Evolutionary conservation across 2,888 invertebrate genomes (phyloP).

Genomic region (Noctua janthina): DNA sequence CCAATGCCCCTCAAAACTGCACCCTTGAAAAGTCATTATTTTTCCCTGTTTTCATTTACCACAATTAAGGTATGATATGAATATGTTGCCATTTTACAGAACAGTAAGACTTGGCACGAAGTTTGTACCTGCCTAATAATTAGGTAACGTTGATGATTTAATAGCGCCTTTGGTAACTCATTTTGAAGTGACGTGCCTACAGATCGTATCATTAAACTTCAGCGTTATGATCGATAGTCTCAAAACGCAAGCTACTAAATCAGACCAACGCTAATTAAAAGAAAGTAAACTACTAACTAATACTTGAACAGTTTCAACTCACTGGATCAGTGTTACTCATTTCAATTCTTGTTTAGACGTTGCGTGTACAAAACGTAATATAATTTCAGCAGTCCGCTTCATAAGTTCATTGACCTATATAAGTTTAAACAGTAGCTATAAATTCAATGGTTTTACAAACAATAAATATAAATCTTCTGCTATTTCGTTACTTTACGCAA

Average conservation of each 20-base stretch:
- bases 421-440: conserved; percentile 51
- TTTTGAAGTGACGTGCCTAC: neutral
- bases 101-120: neutral
- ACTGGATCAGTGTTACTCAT: conserved; percentile 49
- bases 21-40: neutral
- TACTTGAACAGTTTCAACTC: conserved; percentile 34
- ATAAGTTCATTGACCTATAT: conserved; percentile 67
- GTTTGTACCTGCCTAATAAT: neutral
- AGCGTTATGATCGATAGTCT: conserved; percentile 23
- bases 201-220: conserved; percentile 26
- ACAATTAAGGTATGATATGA: neutral
- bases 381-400: conserved; percentile 43
- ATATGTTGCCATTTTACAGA: neutral
- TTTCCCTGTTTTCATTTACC: neutral
- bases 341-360: conserved; percentile 45
- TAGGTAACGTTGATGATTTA: neutral
- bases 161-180: neutral
- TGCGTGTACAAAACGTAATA: conserved; percentile 58
- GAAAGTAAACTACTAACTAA: conserved; percentile 40
- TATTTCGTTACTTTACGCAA: conserved; percentile 61
- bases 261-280: conserved; percentile 43
- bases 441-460: conserved; percentile 58
- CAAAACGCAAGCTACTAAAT: conserved; percentile 28
- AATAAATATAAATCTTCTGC: conserved; percentile 64
- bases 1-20: too few species aligned